These are phyloP conservation scores for Cherax quadricarinatus DNA, from an alignment of 1,140 invertebrate genomes.

Conservation along the genomic window DNA sequence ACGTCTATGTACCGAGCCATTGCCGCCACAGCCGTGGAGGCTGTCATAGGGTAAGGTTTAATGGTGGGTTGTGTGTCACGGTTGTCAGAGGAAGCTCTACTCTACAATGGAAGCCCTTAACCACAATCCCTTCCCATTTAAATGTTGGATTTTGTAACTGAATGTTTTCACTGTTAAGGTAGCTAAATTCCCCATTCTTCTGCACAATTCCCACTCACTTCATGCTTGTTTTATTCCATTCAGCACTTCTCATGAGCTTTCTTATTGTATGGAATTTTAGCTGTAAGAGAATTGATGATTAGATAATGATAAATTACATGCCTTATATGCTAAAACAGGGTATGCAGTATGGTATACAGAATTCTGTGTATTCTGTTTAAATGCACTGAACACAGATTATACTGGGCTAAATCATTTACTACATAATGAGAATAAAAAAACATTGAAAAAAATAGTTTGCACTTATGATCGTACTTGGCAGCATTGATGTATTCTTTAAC, in stretches of 20 bases:
- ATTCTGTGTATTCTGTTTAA: background rate
- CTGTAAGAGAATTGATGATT: background rate
- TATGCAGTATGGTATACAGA: background rate
- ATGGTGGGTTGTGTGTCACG: background rate
- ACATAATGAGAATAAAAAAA: background rate
- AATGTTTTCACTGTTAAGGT: background rate
- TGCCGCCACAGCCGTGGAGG: slow-evolving; percentile 47
- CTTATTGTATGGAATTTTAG: background rate
- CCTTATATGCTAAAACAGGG: background rate
- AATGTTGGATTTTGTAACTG: background rate
- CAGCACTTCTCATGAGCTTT: background rate
- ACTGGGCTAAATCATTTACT: background rate
- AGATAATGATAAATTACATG: background rate
- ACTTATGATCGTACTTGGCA: background rate
- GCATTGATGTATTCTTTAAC: background rate
- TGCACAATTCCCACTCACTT: background rate
- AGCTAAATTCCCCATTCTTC: background rate
- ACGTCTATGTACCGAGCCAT: slow-evolving; percentile 53
- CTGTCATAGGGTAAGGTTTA: slow-evolving; percentile 55
- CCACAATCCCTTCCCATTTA: background rate
- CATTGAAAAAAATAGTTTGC: background rate
- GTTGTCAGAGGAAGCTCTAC: background rate
- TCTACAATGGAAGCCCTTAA: background rate
- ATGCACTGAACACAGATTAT: background rate
- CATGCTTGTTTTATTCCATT: background rate